These are phyloP conservation scores for Drosophila hydei DNA, from an alignment of 1,140 invertebrate genomes.

Conservation along the genomic window DNA sequence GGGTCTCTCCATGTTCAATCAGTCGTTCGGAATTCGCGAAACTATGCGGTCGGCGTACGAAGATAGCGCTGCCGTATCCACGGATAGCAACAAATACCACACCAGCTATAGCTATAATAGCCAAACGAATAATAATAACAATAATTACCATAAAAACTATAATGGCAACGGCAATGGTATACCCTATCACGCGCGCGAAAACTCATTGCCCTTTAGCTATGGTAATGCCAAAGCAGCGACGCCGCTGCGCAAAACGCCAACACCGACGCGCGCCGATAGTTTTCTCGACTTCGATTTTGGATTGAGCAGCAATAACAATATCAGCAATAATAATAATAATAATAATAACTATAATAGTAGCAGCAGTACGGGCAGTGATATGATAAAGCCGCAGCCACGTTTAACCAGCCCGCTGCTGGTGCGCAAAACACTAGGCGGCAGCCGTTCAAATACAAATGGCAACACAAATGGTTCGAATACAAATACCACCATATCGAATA, in stretches of 20 bases:
- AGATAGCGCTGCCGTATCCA: conserved; percentile 60
- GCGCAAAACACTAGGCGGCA: conserved; percentile 77
- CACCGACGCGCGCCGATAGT: conserved; percentile 67
- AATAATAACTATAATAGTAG: conserved; percentile 40
- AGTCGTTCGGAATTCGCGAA: conserved; percentile 81
- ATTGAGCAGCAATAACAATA: conserved; percentile 13
- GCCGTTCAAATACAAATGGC: conserved; percentile 32
- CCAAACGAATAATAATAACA: conserved; percentile 55
- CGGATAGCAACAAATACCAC: conserved; percentile 69
- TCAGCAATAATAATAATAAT: conserved; percentile 20
- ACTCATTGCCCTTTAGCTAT: conserved; percentile 92
- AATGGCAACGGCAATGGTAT: conserved; percentile 83
- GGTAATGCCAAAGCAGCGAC: conserved; percentile 84
- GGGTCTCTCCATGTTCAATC: conserved; percentile 62
- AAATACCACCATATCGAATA: conserved; percentile 70
- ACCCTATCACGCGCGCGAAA: conserved; percentile 91
- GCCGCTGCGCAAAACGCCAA: conserved; percentile 73
- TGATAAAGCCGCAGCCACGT: conserved; percentile 82
- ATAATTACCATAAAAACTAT: conserved; percentile 73
- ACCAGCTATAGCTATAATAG: conserved; percentile 32
- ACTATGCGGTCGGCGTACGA: conserved; percentile 78
- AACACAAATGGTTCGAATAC: conserved; percentile 37
- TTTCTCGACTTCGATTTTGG: conserved; percentile 64
- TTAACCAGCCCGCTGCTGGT: conserved; percentile 83
- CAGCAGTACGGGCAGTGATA: conserved; percentile 45